A percentile compares a stretch with the other conserved stretches of the same genome.
Evolutionary conservation across 1,140 invertebrate genomes (phyloP).

Genomic region (Episyrphus balteatus): DNA sequence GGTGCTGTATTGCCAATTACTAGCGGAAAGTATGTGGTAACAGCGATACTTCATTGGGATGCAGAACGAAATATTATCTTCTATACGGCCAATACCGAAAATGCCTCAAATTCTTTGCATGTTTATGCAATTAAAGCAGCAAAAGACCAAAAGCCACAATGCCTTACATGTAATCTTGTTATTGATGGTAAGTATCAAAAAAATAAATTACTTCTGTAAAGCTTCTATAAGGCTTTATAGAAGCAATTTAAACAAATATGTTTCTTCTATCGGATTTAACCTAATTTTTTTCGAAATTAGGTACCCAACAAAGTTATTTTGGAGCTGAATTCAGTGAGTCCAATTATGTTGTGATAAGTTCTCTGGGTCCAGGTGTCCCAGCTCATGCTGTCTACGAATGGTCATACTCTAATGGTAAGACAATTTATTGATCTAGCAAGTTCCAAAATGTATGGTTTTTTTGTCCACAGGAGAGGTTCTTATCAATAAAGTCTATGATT

Average conservation of each 20-base stretch:
- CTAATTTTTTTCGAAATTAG: constrained; percentile 1
- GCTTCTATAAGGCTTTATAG: neutral
- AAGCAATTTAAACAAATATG: neutral
- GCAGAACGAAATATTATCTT: constrained; percentile 52
- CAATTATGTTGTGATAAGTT: constrained; percentile 26
- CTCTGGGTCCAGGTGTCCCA: constrained; percentile 28
- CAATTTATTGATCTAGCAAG: neutral
- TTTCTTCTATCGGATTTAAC: too few relatives aligned
- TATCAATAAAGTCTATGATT: constrained; percentile 21
- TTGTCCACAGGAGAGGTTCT: constrained; percentile 17
- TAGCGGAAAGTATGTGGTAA: constrained; percentile 64
- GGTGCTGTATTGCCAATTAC: constrained; percentile 39
- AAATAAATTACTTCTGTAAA: too few relatives aligned
- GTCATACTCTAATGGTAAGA: constrained; percentile 19
- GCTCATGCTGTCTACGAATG: constrained; percentile 21
- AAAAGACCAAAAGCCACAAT: constrained; percentile 36
- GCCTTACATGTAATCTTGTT: constrained; percentile 43
- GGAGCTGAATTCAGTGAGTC: constrained; percentile 25
- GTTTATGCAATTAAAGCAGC: constrained; percentile 41
- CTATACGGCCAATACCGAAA: constrained; percentile 47
- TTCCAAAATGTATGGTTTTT: neutral
- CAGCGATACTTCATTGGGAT: constrained; percentile 69
- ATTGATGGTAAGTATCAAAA: neutral
- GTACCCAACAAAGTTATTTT: constrained; percentile 29
- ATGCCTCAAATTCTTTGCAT: constrained; percentile 46